Conservation (phyloP, 2,888 invertebrate genomes). For the Galerucella calmariensis region DNA sequence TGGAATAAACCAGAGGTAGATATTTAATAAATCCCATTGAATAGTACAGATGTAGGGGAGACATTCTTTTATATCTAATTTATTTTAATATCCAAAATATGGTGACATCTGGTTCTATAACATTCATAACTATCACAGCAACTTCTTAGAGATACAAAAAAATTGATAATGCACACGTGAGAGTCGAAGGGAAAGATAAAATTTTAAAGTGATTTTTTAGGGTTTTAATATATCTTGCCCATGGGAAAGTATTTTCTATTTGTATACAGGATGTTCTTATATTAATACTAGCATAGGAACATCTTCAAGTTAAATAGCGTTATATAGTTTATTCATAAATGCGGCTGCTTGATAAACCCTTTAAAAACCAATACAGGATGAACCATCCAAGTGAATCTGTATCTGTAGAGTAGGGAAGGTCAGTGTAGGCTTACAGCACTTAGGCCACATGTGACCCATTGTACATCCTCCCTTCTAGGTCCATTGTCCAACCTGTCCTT, state of each 20-base stretch:
- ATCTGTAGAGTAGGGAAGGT: too few relatives aligned
- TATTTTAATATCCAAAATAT: neutral
- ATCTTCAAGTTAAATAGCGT: too few relatives aligned
- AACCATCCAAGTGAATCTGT: too few relatives aligned
- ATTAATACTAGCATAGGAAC: too few relatives aligned
- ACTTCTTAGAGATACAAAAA: neutral
- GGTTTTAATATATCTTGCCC: neutral
- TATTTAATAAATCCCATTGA: neutral
- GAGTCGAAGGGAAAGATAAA: neutral
- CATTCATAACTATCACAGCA: neutral
- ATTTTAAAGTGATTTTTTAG: neutral
- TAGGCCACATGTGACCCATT: too few relatives aligned
- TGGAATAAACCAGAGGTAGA: neutral
- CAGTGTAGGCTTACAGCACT: too few relatives aligned
- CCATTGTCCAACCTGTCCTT: too few relatives aligned
- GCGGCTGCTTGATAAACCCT: too few relatives aligned
- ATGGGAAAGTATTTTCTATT: neutral
- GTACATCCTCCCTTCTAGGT: too few relatives aligned
- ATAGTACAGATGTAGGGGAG: neutral
- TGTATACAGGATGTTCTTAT: neutral
- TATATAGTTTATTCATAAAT: too few relatives aligned
- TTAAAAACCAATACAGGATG: too few relatives aligned
- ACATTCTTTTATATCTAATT: neutral
- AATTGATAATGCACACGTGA: neutral
- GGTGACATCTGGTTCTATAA: conserved; percentile 4